phyloP scores from a whole-genome alignment of 2,797 vertebrate species.

The Picus viridis region DNA sequence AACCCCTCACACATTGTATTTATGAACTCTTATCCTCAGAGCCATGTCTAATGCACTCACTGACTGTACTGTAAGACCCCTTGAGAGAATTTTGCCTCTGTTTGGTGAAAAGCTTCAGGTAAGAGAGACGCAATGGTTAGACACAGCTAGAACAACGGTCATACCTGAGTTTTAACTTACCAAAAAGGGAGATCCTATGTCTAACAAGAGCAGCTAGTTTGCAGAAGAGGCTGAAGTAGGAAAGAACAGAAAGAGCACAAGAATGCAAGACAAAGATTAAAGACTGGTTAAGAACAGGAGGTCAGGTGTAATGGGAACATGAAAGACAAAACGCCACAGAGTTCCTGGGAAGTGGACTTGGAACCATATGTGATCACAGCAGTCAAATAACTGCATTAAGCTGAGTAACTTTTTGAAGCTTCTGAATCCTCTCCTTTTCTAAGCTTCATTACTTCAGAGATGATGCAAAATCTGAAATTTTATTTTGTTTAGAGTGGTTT shows the following conservation, averaged over 20 bases:
- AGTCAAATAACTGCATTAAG: neutral
- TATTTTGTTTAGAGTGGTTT: neutral
- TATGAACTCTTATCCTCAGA: neutral
- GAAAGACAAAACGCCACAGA: neutral
- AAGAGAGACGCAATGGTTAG: neutral
- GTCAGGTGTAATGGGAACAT: neutral
- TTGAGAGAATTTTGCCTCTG: neutral
- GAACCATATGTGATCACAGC: neutral
- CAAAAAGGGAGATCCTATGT: slow-evolving; percentile 99
- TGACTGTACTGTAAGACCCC: neutral
- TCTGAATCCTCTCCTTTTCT: neutral
- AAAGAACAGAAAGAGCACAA: slow-evolving; percentile 70
- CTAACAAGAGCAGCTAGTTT: slow-evolving; percentile 99
- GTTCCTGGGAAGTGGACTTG: neutral
- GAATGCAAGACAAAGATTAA: slow-evolving; percentile 58
- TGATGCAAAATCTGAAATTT: neutral
- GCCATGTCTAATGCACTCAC: neutral
- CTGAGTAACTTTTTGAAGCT: neutral
- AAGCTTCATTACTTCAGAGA: neutral
- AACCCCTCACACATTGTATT: neutral
- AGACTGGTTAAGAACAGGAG: neutral
- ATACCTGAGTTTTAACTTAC: slow-evolving; percentile 81
- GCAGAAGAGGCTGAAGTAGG: slow-evolving; percentile 92
- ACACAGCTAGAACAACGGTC: too few relatives aligned
- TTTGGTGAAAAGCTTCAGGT: slow-evolving; percentile 28